A percentile compares a stretch with the other conserved stretches of the same genome.
Conservation (phyloP, 2,797 vertebrate species). For the Hipposideros larvatus region DNA sequence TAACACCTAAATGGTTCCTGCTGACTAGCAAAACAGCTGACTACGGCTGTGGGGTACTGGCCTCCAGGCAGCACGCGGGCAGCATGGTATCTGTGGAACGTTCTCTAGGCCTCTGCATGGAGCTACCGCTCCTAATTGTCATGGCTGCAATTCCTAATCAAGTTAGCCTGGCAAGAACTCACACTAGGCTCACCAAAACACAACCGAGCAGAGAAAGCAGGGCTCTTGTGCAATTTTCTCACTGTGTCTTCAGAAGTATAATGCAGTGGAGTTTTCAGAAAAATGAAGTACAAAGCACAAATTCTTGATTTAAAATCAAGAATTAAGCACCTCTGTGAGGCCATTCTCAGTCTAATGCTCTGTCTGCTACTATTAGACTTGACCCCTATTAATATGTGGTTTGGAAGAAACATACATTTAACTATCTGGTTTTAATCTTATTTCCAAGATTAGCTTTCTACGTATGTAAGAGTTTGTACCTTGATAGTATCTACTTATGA, state of each 20-base stretch:
- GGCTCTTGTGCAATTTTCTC: constrained; percentile 17
- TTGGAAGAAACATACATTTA: neutral
- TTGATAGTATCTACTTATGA: neutral
- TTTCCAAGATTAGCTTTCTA: constrained; percentile 38
- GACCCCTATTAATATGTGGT: neutral
- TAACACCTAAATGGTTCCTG: neutral
- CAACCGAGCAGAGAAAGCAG: neutral
- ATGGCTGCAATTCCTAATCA: neutral
- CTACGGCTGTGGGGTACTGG: neutral
- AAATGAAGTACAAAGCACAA: neutral
- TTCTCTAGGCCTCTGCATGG: neutral
- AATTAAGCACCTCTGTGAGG: neutral
- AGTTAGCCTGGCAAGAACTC: neutral
- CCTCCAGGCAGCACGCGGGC: neutral
- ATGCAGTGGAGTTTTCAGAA: neutral
- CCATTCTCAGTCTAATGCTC: neutral
- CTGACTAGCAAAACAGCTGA: neutral
- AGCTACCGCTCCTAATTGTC: neutral
- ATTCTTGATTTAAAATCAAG: neutral
- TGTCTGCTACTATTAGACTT: neutral
- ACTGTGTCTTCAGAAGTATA: constrained; percentile 16
- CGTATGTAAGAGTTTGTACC: neutral
- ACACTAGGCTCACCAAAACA: constrained; percentile 40
- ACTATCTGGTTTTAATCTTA: neutral
- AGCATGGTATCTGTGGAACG: fast-evolving